phyloP scores from a whole-genome alignment of 1,140 invertebrate genomes.

The Drosophila mojavensis region DNA sequence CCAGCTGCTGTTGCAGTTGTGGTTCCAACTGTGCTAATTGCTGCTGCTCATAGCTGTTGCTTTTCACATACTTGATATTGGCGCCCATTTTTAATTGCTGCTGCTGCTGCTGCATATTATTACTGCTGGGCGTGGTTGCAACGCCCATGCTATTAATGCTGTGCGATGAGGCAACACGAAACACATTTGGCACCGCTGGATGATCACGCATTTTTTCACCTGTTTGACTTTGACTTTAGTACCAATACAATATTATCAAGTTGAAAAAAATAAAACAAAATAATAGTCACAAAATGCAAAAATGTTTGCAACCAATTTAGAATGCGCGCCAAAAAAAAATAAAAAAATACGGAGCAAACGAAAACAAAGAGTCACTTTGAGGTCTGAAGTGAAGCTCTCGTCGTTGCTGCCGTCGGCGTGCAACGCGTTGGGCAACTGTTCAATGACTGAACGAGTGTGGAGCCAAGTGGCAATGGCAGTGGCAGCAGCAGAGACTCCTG shows the following conservation, averaged over 20 bases:
- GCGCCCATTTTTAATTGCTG: constrained; percentile 19
- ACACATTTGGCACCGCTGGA: constrained; percentile 79
- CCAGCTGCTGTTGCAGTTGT: constrained; percentile 33
- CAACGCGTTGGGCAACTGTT: constrained; percentile 50
- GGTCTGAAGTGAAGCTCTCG: neutral
- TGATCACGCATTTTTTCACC: constrained; percentile 69
- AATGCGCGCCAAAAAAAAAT: constrained; percentile 5
- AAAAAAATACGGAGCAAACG: neutral
- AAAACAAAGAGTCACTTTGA: neutral
- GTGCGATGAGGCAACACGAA: constrained; percentile 78
- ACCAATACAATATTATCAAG: neutral
- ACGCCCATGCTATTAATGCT: constrained; percentile 65
- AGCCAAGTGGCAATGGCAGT: constrained; percentile 30
- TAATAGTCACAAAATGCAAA: neutral
- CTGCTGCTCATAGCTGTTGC: constrained; percentile 44
- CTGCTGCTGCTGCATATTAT: constrained; percentile 37
- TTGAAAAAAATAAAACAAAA: constrained; percentile 1
- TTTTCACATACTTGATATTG: constrained; percentile 31
- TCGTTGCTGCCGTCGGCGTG: constrained; percentile 40
- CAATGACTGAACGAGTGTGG: constrained; percentile 45
- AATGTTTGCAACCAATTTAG: neutral
- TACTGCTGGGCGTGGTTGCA: constrained; percentile 25
- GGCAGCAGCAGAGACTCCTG: constrained; percentile 1
- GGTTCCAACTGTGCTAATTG: constrained; percentile 20
- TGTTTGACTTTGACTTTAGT: neutral